phyloP scores from a whole-genome alignment of 2,113 vertebrate genomes.

The Elanus axillaris region DNA sequence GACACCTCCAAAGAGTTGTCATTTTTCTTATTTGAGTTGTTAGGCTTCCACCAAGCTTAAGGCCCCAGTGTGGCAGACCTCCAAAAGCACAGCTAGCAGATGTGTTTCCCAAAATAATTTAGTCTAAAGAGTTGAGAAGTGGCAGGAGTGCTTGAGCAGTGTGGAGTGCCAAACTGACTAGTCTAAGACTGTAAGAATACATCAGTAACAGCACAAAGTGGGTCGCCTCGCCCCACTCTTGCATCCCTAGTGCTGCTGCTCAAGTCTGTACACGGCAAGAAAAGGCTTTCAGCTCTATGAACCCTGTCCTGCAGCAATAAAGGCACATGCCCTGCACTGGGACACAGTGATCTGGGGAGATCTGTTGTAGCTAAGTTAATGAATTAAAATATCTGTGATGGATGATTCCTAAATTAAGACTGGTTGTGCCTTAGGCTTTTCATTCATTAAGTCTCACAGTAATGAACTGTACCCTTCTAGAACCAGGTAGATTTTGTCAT shows the following conservation, averaged over 20 bases:
- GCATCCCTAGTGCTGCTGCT: neutral
- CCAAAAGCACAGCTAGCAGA: neutral
- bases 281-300: neutral
- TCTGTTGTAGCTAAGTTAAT: neutral
- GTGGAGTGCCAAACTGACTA: neutral
- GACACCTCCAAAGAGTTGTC: neutral
- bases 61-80: neutral
- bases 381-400: neutral
- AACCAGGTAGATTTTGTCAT: neutral
- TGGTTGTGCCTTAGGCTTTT: neutral
- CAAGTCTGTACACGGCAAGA: neutral
- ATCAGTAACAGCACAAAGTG: neutral
- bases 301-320: neutral
- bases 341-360: neutral
- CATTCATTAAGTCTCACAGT: neutral
- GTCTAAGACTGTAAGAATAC: neutral
- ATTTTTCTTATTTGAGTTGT: neutral
- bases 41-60: neutral
- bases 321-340: accelerated
- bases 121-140: neutral
- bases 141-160: neutral
- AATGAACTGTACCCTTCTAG: neutral
- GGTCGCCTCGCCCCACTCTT: neutral
- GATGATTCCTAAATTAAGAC: neutral
- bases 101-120: neutral